phyloP scores from a whole-genome alignment of 2,888 invertebrate species.

The Leptinotarsa tumamoca region DNA sequence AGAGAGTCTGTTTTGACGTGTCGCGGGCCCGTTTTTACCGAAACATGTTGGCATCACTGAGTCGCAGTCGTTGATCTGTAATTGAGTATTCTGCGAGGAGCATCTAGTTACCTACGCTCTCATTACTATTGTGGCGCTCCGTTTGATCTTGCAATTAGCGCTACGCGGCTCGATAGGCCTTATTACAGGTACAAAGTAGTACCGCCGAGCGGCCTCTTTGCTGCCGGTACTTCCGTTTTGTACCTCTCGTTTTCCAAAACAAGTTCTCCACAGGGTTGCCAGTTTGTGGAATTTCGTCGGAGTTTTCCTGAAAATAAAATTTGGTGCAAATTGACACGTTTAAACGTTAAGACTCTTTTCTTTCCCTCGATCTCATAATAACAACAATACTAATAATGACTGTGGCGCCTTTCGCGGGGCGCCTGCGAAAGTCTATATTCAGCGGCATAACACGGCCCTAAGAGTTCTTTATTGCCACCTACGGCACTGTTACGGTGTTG shows the following conservation, averaged over 20 bases:
- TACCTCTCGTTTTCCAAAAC: slow-evolving; percentile 32
- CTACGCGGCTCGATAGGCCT: slow-evolving; percentile 59
- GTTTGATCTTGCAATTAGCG: slow-evolving; percentile 61
- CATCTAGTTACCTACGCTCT: slow-evolving; percentile 52
- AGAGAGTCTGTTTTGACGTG: not conserved
- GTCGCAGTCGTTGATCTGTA: slow-evolving; percentile 46
- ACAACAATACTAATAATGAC: too few species aligned
- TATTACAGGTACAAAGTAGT: slow-evolving; percentile 59
- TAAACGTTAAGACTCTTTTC: not conserved
- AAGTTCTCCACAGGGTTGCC: slow-evolving; percentile 1
- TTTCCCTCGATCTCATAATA: not conserved
- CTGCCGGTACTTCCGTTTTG: slow-evolving; percentile 49
- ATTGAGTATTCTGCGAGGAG: slow-evolving; percentile 51
- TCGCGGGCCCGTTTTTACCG: not conserved
- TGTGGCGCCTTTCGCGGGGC: too few species aligned
- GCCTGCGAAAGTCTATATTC: too few species aligned
- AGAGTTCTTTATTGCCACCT: too few species aligned
- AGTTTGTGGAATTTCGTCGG: not conserved
- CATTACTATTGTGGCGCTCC: slow-evolving; percentile 52
- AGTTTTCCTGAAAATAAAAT: not conserved
- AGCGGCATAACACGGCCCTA: too few species aligned
- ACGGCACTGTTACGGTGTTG: too few species aligned
- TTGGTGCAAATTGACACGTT: not conserved
- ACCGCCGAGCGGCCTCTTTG: slow-evolving; percentile 48
- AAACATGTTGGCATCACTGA: not conserved